A percentile compares a stretch with the other conserved stretches of the same genome.
Conservation (phyloP, 2,888 invertebrate species). For the Drosophila barbarae region DNA sequence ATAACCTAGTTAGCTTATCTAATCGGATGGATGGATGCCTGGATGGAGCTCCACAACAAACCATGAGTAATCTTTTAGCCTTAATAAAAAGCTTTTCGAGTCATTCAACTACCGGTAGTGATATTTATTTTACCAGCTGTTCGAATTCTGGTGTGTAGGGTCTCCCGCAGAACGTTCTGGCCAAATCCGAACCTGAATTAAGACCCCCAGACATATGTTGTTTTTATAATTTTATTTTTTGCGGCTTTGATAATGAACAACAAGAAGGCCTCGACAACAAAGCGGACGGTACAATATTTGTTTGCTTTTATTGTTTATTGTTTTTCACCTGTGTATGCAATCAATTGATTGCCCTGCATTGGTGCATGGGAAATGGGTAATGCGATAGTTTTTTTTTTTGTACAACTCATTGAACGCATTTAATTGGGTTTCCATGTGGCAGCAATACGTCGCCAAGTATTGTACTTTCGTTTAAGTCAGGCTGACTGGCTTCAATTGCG, state of each 20-base stretch:
- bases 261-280: conserved; percentile 14
- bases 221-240: conserved; percentile 2
- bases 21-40: conserved; percentile 11
- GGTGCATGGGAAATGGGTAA: conserved; percentile 31
- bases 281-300: conserved; percentile 7
- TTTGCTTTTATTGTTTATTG: conserved; percentile 32
- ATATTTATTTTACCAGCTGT: conserved; percentile 7
- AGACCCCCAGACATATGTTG: conserved; percentile 20
- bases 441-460: conserved; percentile 13
- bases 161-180: conserved; percentile 11
- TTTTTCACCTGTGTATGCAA: conserved; percentile 12
- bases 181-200: conserved; percentile 14
- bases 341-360: conserved; percentile 16
- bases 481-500: conserved; percentile 5
- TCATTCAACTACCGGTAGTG: conserved; percentile 33
- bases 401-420: conserved; percentile 10
- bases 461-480: conserved; percentile 6
- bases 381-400: conserved; percentile 10
- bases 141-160: conserved; percentile 13
- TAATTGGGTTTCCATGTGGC: conserved; percentile 30
- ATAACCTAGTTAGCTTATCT: conserved; percentile 34
- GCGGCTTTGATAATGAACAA: conserved; percentile 37
- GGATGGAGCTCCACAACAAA: conserved; percentile 25
- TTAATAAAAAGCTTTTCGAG: conserved; percentile 26
- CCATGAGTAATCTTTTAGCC: conserved; percentile 27